Conservation (phyloP, 2,113 vertebrate species). For the Nesospiza acunhae region DNA sequence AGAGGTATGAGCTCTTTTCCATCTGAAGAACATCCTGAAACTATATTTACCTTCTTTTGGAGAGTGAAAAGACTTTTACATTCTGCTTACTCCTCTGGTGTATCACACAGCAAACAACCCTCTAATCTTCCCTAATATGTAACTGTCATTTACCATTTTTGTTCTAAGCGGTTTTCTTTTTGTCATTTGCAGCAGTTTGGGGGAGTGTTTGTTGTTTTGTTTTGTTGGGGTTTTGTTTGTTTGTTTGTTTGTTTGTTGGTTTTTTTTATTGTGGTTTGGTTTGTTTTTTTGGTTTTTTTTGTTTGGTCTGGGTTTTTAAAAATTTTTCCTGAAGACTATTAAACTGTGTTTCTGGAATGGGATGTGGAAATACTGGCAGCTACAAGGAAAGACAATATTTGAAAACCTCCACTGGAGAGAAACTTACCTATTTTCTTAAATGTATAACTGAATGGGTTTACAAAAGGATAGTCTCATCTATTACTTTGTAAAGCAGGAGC, state of each 20-base stretch:
- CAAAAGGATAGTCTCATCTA: not conserved
- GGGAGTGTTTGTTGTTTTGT: not conserved
- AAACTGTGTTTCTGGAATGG: not conserved
- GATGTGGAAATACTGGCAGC: not conserved
- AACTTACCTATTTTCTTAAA: constrained; percentile 19
- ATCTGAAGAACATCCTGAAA: not conserved
- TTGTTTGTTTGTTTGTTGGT: not conserved
- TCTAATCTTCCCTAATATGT: not conserved
- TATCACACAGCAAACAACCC: not conserved
- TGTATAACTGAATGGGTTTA: not conserved
- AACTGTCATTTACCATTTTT: not conserved
- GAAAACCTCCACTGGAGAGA: not conserved
- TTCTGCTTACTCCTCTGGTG: not conserved
- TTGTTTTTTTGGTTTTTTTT: not conserved
- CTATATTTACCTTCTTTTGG: not conserved
- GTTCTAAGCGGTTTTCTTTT: not conserved
- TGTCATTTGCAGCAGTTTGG: not conserved
- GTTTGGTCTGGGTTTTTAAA: no score
- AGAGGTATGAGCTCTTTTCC: not conserved
- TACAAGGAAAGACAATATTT: not conserved
- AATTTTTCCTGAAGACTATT: not conserved
- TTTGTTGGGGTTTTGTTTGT: no score
- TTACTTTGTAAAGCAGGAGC: not conserved
- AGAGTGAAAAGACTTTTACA: not conserved
- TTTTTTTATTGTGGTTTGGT: not conserved